Evolutionary conservation across 1,140 invertebrate species (phyloP).

Genomic region (Macrobrachium rosenbergii): DNA sequence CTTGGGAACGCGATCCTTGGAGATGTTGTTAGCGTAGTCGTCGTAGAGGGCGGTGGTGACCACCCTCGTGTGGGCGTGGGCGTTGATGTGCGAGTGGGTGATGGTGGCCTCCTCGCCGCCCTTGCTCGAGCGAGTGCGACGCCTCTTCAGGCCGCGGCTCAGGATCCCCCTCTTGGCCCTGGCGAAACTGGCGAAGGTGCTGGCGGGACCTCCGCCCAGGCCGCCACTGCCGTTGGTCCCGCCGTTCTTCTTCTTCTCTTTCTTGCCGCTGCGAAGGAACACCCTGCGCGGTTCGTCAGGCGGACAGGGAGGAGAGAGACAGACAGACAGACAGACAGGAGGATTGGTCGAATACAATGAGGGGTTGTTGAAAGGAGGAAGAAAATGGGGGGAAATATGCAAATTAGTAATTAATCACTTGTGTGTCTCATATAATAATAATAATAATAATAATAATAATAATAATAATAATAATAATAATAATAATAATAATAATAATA

Average conservation of each 20-base stretch:
- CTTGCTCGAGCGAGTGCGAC: constrained; percentile 40
- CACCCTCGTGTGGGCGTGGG: constrained; percentile 49
- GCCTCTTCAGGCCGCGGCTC: constrained; percentile 33
- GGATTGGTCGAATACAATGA: not conserved
- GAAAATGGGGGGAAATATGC: not conserved
- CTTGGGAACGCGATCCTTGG: constrained; percentile 38
- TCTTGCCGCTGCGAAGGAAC: constrained; percentile 25
- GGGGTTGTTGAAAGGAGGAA: not conserved
- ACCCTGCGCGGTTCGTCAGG: constrained; percentile 7
- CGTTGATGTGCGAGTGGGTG: constrained; percentile 32
- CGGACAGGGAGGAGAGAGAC: not conserved
- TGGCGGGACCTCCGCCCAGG: not conserved
- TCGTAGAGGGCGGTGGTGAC: constrained; percentile 54
- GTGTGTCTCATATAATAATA: not conserved
- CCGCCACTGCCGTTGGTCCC: not conserved
- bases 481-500: not conserved
- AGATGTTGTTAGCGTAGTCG: constrained; percentile 43
- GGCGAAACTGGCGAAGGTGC: constrained; percentile 15
- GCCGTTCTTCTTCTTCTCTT: constrained; percentile 6
- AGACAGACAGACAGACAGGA: not conserved
- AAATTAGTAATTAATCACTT: no score
- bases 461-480: not conserved
- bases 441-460: constrained; percentile 7
- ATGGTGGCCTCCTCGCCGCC: constrained; percentile 40
- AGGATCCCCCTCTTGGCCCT: constrained; percentile 34